Conservation (phyloP, 2,888 invertebrate genomes). For the Mactromeris polynyma region DNA sequence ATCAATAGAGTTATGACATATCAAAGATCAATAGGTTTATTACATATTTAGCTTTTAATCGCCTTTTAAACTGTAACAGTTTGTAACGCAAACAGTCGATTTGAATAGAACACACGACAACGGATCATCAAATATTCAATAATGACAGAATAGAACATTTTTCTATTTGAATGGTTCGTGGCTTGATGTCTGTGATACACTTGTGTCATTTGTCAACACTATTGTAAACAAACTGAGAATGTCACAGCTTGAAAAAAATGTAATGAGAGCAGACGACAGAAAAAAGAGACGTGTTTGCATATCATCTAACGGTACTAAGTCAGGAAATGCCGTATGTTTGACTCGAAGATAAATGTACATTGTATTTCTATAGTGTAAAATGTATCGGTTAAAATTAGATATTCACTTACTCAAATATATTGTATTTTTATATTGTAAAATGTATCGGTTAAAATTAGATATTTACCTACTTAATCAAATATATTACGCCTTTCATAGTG, state of each 20-base stretch:
- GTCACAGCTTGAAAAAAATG: neutral
- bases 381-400: no score
- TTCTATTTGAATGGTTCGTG: neutral
- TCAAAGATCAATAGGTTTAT: constrained; percentile 31
- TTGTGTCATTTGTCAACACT: neutral
- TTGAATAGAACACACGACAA: constrained; percentile 24
- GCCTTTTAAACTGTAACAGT: constrained; percentile 32
- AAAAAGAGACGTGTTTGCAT: neutral
- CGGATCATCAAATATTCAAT: constrained; percentile 40
- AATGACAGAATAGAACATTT: neutral
- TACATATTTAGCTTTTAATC: constrained; percentile 33
- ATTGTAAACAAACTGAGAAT: neutral
- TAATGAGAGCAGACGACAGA: neutral
- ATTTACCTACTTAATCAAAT: no score
- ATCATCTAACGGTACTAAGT: no score
- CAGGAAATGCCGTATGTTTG: no score
- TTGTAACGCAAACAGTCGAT: constrained; percentile 21
- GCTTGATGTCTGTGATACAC: constrained; percentile 1
- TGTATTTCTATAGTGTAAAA: no score
- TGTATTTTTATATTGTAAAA: no score
- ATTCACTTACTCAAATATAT: no score
- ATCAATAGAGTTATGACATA: neutral
- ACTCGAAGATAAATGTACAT: no score
- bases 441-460: no score
- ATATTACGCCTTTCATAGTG: no score